These are phyloP conservation scores for Drosophila silvestris DNA, from an alignment of 2,888 invertebrate genomes.

Conservation along the genomic window DNA sequence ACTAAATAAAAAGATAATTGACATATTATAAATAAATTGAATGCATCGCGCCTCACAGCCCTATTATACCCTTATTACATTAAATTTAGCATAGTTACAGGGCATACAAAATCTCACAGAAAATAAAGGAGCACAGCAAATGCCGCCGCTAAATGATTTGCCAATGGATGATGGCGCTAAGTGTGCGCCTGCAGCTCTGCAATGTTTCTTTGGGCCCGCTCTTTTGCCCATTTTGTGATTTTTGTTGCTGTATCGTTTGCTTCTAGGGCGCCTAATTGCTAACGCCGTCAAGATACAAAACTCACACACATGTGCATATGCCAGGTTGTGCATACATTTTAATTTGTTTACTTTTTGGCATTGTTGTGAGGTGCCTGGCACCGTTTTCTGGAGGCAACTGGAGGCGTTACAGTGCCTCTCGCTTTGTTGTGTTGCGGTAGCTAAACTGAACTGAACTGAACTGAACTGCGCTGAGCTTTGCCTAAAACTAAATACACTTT, in stretches of 20 bases:
- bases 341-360: constrained; percentile 76
- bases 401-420: constrained; percentile 21
- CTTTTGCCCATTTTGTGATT: not conserved
- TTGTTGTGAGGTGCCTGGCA: constrained; percentile 64
- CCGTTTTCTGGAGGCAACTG: constrained; percentile 17
- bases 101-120: constrained; percentile 18
- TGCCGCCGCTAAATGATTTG: constrained; percentile 65
- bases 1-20: not conserved
- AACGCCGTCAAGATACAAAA: constrained; percentile 57
- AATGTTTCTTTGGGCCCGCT: constrained; percentile 42
- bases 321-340: constrained; percentile 74
- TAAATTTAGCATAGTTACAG: constrained; percentile 7
- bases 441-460: not conserved
- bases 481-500: constrained; percentile 74
- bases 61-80: too few relatives aligned
- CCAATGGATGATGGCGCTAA: constrained; percentile 45
- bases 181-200: constrained; percentile 69
- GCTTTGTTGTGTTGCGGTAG: not conserved
- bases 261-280: constrained; percentile 53
- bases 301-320: constrained; percentile 13
- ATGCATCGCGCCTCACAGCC: not conserved
- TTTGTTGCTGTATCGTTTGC: constrained; percentile 9
- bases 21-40: too few relatives aligned
- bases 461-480: constrained; percentile 23
- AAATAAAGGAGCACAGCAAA: constrained; percentile 47